Base-by-base conservation (phyloP, 2,113 vertebrate genomes). In the Nicator chloris region DNA sequence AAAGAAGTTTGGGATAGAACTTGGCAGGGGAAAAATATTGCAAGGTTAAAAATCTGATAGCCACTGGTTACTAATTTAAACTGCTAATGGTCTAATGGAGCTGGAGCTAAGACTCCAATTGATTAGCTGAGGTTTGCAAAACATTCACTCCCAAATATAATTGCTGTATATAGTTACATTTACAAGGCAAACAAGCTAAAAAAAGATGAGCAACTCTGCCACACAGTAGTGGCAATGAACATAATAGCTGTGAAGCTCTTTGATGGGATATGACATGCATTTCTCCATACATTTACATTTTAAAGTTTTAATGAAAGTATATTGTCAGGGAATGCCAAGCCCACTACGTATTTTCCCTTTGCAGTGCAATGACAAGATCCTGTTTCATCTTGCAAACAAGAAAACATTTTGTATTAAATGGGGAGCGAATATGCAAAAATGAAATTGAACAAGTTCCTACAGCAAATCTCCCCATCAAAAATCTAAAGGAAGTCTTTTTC, bases 261-360 rank as follows among this genome's bases (percentile, higher is more conserved):
- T 57, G 82, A 93, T 86, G 71, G 64, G 39, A 45, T 54, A 91
- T 75, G 96, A 97, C 95, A 95, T 33, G 45, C 17, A 3, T 53
- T 97, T 96, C 86, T 86, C 86, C 85, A 89, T 93, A 92, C 53
- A 96, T 97, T 95, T 96, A 79, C 82, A 95, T 97, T 97, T 96
- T 92, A 95, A 96, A 94, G 70, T 90, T 92, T 79, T 95, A 97
- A 95, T 93, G 83, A 94, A 96, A 92, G 95, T 71, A 91, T 65
- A 80, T 95, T 94, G 88, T 96, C 94, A 95, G 77, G 50, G 57
- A 87, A 91, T 92, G 90, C 94, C 95, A 96, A 92, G 60, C 65
- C 79, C 64, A 65, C 90, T 94, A 63, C 3, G 4, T 95, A 60
- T 87, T 87, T 93, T 90, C 75, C n/a, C 28, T 95, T 71, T 86